A percentile compares a stretch with the other conserved stretches of the same genome.
Conservation (phyloP, 2,888 invertebrate species). For the Bellardia bayeri region DNA sequence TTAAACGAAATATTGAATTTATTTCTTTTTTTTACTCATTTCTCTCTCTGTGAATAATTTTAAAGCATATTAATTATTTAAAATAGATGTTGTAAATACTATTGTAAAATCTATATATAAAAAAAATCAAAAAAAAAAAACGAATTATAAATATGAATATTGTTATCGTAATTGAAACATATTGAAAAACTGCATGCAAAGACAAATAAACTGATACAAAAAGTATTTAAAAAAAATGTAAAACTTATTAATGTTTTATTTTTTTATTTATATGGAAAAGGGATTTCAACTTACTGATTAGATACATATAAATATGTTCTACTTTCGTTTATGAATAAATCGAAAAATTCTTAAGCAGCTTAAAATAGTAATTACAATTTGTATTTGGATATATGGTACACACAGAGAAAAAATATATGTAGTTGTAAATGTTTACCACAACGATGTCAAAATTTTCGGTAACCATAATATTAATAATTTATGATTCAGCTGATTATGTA, state of each 20-base stretch:
- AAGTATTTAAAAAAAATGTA: constrained; percentile 68
- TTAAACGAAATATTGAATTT: constrained; percentile 65
- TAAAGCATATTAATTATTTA: constrained; percentile 65
- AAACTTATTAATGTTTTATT: constrained; percentile 9
- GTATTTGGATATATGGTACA: no score
- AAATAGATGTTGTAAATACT: constrained; percentile 80
- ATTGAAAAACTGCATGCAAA: constrained; percentile 69
- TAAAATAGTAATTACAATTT: no score
- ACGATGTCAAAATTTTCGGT: no score
- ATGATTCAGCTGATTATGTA: no score
- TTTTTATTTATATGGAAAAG: not conserved
- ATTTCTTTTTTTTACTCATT: constrained; percentile 33
- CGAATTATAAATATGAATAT: constrained; percentile 60
- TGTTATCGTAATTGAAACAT: constrained; percentile 69
- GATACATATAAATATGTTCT: no score
- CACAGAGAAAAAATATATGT: no score
- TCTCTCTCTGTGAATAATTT: constrained; percentile 64
- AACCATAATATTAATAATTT: no score
- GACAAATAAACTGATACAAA: constrained; percentile 73
- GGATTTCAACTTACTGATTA: no score
- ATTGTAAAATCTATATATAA: constrained; percentile 56
- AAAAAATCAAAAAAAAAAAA: constrained; percentile 49
- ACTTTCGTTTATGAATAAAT: no score
- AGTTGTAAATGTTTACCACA: no score
- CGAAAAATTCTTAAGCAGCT: no score